phyloP scores from a whole-genome alignment of 2,888 invertebrate species.

The Sarcophaga caerulescens region DNA sequence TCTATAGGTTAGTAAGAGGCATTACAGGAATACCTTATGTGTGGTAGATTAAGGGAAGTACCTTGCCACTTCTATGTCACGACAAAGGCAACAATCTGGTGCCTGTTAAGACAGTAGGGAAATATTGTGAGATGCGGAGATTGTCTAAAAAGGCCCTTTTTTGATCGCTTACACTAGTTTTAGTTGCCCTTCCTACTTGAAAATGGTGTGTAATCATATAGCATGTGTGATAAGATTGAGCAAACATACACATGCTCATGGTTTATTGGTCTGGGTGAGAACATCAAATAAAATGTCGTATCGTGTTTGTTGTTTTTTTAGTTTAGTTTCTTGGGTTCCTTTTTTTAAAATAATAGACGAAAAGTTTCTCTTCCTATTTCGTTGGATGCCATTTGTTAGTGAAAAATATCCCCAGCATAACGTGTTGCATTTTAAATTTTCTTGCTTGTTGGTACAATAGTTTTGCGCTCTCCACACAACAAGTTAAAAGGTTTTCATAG shows the following conservation, averaged over 20 bases:
- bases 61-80: too few species aligned
- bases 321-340: slow-evolving; percentile 1
- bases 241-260: slow-evolving; percentile 6
- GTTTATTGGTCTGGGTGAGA: slow-evolving; percentile 32
- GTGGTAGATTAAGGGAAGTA: too few species aligned
- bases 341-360: slow-evolving; percentile 57
- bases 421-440: slow-evolving; percentile 67
- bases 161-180: fast-evolving
- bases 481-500: not conserved
- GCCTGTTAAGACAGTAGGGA: too few species aligned
- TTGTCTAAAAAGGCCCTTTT: too few species aligned
- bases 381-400: slow-evolving; percentile 46
- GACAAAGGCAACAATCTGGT: too few species aligned
- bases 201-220: too few species aligned
- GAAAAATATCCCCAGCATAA: slow-evolving; percentile 62
- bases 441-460: slow-evolving; percentile 13
- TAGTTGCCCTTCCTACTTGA: too few species aligned
- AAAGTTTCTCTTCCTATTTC: slow-evolving; percentile 27
- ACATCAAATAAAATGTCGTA: slow-evolving; percentile 44
- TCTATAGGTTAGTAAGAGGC: too few species aligned
- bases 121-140: too few species aligned
- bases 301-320: not conserved
- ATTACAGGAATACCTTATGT: too few species aligned
- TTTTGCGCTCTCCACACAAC: not conserved
- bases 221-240: not conserved